These are phyloP conservation scores for Subanguina moxae DNA, from an alignment of 1,140 invertebrate species.

Conservation along the genomic window DNA sequence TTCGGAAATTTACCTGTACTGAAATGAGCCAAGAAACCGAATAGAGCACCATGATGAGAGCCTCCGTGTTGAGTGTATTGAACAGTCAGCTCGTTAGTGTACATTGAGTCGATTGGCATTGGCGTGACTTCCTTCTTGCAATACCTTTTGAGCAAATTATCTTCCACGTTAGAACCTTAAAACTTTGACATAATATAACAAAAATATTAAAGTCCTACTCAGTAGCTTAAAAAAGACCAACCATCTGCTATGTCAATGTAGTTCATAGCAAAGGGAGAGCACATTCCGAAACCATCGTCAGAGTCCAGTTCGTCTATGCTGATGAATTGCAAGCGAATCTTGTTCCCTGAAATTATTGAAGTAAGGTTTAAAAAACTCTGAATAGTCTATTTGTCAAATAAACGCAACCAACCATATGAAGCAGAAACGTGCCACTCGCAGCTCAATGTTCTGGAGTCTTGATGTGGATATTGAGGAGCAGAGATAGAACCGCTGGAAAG, in stretches of 20 bases:
- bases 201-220: too few species aligned
- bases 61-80: slow-evolving; percentile 54
- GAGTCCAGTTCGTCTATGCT: slow-evolving; percentile 49
- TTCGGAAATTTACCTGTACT: slow-evolving; percentile 39
- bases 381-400: too few species aligned
- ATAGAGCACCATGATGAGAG: slow-evolving; percentile 44
- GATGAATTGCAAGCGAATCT: slow-evolving; percentile 39
- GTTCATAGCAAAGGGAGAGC: slow-evolving; percentile 48
- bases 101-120: slow-evolving; percentile 33
- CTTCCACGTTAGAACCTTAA: background rate
- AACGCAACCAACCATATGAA: slow-evolving; percentile 12
- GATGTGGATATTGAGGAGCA: slow-evolving; percentile 53
- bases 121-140: slow-evolving; percentile 42
- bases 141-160: slow-evolving; percentile 35
- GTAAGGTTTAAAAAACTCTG: too few species aligned
- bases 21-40: slow-evolving; percentile 54
- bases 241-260: slow-evolving; percentile 47
- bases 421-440: slow-evolving; percentile 55
- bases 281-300: slow-evolving; percentile 47
- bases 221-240: too few species aligned
- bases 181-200: too few species aligned
- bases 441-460: slow-evolving; percentile 44
- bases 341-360: slow-evolving; percentile 26
- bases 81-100: slow-evolving; percentile 42
- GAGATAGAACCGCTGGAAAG: slow-evolving; percentile 38